A percentile compares a stretch with the other conserved stretches of the same genome.
Evolutionary conservation across 1,140 invertebrate species (phyloP).

Genomic region (Periplaneta americana): DNA sequence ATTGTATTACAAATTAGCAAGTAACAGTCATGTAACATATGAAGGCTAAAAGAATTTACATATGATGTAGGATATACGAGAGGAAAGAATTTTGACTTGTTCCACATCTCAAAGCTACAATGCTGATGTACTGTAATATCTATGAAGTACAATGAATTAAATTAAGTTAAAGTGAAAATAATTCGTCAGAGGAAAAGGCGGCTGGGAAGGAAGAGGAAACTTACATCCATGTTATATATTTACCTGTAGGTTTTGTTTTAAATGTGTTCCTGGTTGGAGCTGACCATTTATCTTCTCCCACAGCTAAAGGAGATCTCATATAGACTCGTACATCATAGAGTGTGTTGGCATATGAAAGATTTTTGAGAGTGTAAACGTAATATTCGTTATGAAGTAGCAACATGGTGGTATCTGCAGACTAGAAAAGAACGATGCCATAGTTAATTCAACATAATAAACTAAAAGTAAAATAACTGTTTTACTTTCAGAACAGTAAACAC

Average conservation of each 20-base stretch:
- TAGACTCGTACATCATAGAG: conserved; percentile 62
- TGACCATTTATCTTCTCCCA: conserved; percentile 54
- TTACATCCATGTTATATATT: conserved; percentile 23
- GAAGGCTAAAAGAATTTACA: no score
- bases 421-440: not conserved
- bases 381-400: no score
- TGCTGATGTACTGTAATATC: no score
- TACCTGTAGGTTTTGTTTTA: conserved; percentile 50
- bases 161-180: no score
- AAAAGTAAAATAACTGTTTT: not conserved
- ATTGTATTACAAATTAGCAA: no score
- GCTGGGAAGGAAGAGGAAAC: not conserved
- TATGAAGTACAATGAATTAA: no score
- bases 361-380: conserved; percentile 41
- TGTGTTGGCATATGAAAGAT: conserved; percentile 55
- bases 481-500: no score
- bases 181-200: no score
- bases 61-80: no score
- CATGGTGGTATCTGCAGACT: conserved; percentile 26
- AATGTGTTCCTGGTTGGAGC: conserved; percentile 48
- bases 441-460: not conserved
- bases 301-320: conserved; percentile 48
- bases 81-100: no score
- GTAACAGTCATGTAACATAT: no score
- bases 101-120: no score